Evolutionary conservation across 2,113 vertebrate genomes (phyloP).

Genomic region (Athene cunicularia): DNA sequence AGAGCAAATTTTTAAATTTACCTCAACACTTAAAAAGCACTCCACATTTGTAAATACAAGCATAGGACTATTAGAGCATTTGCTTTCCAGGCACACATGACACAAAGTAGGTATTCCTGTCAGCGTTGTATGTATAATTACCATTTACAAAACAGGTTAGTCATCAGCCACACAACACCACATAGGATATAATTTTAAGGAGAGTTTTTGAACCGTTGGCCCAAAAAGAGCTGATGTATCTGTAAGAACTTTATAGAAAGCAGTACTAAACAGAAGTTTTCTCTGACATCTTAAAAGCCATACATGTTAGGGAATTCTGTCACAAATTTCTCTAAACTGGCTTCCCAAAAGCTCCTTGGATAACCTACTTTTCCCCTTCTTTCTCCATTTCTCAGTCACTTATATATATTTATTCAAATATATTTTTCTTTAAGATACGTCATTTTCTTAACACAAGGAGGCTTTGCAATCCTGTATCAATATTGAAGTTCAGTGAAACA

Average conservation of each 20-base stretch:
- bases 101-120: background rate
- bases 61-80: background rate
- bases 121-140: rapidly evolving
- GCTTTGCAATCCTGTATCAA: background rate
- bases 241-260: background rate
- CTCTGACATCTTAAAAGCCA: background rate
- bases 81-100: background rate
- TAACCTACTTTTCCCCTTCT: background rate
- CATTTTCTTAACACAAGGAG: background rate
- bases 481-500: background rate
- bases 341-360: background rate
- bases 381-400: background rate
- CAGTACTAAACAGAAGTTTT: background rate
- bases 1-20: background rate
- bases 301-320: background rate
- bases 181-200: background rate
- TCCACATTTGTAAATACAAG: background rate
- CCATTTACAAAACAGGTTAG: background rate
- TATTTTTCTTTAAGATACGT: background rate
- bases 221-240: background rate
- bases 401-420: background rate
- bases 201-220: background rate
- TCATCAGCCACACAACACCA: background rate
- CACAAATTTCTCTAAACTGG: background rate
- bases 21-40: background rate